These are phyloP conservation scores for Aphelenchoides besseyi DNA, from an alignment of 1,140 invertebrate genomes.

Conservation along the genomic window DNA sequence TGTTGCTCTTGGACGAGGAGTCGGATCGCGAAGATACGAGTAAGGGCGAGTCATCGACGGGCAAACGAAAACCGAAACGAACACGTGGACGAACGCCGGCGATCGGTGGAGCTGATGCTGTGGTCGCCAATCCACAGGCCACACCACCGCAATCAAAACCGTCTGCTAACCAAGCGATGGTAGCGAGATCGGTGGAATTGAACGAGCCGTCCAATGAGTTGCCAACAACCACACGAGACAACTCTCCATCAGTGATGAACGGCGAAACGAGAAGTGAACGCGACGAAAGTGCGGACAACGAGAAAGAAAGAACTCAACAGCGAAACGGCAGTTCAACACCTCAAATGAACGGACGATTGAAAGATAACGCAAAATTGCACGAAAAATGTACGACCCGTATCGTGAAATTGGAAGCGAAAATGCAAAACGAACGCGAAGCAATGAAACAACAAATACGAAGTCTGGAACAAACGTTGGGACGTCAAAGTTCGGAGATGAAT, in stretches of 20 bases:
- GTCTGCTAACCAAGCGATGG: neutral
- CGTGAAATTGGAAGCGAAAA: neutral
- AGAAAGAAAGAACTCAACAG: too few species aligned
- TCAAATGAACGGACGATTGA: conserved; percentile 4
- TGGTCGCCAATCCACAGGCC: neutral
- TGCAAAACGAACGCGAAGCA: neutral
- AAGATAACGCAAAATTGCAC: neutral
- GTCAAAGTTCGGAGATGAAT: neutral
- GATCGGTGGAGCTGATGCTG: conserved; percentile 1
- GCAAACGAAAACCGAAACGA: neutral
- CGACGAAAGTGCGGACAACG: neutral
- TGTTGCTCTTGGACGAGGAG: neutral
- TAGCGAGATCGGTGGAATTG: neutral
- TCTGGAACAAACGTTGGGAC: neutral
- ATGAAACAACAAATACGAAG: neutral
- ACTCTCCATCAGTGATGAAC: neutral
- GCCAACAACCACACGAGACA: neutral
- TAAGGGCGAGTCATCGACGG: neutral
- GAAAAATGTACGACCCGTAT: neutral
- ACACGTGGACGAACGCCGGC: conserved; percentile 13
- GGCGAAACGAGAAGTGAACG: neutral
- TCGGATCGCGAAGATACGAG: conserved; percentile 1
- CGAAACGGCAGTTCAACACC: neutral
- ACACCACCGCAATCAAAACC: neutral
- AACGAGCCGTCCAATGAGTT: neutral